Conservation (phyloP, 2,113 vertebrate genomes). For the Seriola aureovittata region DNA sequence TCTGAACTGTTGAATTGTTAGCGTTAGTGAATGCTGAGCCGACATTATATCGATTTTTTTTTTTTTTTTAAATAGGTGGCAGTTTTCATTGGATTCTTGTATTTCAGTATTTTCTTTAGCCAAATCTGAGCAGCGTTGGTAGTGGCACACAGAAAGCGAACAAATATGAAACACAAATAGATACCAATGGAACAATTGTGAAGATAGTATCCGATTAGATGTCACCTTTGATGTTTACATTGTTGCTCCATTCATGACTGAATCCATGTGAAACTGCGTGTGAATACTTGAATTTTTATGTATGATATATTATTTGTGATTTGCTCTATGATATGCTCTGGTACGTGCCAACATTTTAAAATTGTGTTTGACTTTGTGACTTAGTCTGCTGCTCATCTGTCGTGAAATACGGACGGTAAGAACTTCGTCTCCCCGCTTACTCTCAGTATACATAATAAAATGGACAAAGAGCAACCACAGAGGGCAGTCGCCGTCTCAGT, state of each 20-base stretch:
- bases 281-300: neutral
- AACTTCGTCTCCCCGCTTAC: neutral
- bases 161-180: neutral
- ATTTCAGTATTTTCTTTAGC: neutral
- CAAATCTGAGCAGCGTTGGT: neutral
- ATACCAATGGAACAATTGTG: neutral
- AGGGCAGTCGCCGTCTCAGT: constrained; percentile 23
- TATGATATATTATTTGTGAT: neutral
- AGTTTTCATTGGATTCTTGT: neutral
- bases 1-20: no score
- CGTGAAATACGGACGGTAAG: neutral
- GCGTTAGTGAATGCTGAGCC: no score
- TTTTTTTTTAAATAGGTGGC: no score
- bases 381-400: neutral
- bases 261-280: neutral
- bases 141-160: neutral
- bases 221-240: neutral
- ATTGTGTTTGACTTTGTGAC: no score
- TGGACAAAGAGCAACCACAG: constrained; percentile 35
- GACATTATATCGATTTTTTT: no score
- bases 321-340: neutral
- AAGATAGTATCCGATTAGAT: neutral
- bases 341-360: neutral
- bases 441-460: constrained; percentile 11
- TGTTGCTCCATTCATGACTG: neutral